A percentile compares a stretch with the other conserved stretches of the same genome.
Conservation (phyloP, 2,888 invertebrate genomes). For the Marasmarcha lunaedactyla region DNA sequence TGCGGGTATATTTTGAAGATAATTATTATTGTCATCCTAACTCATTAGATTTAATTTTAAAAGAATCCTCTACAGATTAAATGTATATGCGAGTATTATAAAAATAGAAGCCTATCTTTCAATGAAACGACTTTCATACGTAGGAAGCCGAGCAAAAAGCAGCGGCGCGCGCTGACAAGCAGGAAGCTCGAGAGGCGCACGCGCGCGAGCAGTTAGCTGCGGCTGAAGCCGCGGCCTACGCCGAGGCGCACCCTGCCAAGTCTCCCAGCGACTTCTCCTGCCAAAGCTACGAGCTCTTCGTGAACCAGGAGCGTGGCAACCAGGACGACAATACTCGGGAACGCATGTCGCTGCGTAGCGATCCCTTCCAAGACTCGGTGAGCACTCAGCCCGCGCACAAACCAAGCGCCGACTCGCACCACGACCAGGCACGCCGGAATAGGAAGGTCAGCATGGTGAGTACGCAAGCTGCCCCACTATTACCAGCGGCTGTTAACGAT, state of each 20-base stretch:
- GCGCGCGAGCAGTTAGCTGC: conserved; percentile 74
- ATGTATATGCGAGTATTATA: no score
- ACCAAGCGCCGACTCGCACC: conserved; percentile 69
- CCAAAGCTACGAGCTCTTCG: conserved; percentile 92
- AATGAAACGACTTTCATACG: no score
- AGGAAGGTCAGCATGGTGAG: conserved; percentile 96
- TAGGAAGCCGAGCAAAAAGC: conserved; percentile 91
- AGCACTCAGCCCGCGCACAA: conserved; percentile 80
- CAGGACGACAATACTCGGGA: conserved; percentile 91
- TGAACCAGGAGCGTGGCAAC: conserved; percentile 88
- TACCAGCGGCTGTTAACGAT: conserved; percentile 44
- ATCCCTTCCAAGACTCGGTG: conserved; percentile 88
- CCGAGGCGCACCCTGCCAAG: conserved; percentile 79
- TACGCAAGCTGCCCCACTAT: conserved; percentile 44
- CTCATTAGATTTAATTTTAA: no score
- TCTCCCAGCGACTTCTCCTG: conserved; percentile 93
- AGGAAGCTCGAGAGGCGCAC: conserved; percentile 69
- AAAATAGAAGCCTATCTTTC: no score
- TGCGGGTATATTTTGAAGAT: conserved; percentile 77
- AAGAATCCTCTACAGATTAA: no score
- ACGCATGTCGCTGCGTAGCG: conserved; percentile 91
- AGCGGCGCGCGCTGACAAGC: conserved; percentile 74
- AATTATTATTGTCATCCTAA: no score
- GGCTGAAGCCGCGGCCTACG: conserved; percentile 73
- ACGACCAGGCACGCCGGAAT: conserved; percentile 64